Evolutionary conservation across 2,113 vertebrate genomes (phyloP).

Genomic region (Tupaia tana): DNA sequence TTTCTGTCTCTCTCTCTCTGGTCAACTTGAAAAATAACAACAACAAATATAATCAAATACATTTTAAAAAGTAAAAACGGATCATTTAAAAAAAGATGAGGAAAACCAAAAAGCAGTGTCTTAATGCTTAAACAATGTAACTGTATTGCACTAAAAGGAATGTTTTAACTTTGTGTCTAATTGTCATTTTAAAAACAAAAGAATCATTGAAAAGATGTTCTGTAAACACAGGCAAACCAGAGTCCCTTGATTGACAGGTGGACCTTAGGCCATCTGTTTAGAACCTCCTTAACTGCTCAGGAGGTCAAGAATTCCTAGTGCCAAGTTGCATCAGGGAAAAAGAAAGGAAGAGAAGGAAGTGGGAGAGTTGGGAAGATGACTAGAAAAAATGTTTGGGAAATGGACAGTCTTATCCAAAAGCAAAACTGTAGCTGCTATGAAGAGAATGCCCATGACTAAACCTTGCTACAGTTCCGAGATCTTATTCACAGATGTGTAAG

Average conservation of each 20-base stretch:
- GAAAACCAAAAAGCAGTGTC: conserved; percentile 39
- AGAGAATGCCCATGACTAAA: conserved; percentile 36
- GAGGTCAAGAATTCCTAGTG: conserved; percentile 31
- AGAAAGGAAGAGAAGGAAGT: neutral
- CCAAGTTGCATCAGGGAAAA: neutral
- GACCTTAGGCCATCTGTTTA: neutral
- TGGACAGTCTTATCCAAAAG: fast-evolving
- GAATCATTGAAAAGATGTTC: neutral
- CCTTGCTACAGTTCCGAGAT: conserved; percentile 43
- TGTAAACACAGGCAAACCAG: neutral
- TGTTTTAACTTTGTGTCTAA: conserved; percentile 24
- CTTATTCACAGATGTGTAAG: neutral
- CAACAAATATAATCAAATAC: no score
- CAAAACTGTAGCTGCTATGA: conserved; percentile 14
- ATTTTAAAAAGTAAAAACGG: no score
- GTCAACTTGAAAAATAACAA: no score
- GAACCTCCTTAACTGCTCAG: neutral
- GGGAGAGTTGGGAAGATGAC: neutral
- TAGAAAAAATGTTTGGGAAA: neutral
- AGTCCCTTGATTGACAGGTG: conserved; percentile 29
- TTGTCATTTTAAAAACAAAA: conserved; percentile 14
- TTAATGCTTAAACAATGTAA: conserved; percentile 41
- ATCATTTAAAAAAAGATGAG: neutral
- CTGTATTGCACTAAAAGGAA: conserved; percentile 10
- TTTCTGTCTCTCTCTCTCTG: no score